These are phyloP conservation scores for Stomorhina lunata DNA, from an alignment of 2,888 invertebrate genomes.

Conservation along the genomic window DNA sequence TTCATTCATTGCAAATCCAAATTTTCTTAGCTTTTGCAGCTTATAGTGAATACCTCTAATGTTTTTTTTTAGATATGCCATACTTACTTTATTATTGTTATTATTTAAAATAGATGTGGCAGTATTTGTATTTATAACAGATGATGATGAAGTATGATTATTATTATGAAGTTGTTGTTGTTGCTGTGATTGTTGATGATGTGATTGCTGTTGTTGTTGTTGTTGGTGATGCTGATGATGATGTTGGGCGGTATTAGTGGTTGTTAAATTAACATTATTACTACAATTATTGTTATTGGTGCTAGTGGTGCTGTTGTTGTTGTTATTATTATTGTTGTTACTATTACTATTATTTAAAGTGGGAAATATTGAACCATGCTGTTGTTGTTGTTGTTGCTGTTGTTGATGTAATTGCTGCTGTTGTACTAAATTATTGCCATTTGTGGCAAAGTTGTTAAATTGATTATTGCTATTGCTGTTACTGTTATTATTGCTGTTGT, in stretches of 20 bases:
- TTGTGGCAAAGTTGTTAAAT: slow-evolving; percentile 55
- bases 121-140: slow-evolving; percentile 44
- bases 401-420: slow-evolving; percentile 61
- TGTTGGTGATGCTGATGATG: slow-evolving; percentile 57
- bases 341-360: slow-evolving; percentile 61
- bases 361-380: slow-evolving; percentile 66
- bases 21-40: background rate
- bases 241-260: slow-evolving; percentile 49
- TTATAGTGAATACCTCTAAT: slow-evolving; percentile 17
- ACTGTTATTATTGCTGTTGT: slow-evolving; percentile 42
- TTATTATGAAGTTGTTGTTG: slow-evolving; percentile 38
- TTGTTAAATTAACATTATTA: slow-evolving; percentile 58
- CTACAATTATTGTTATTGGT: slow-evolving; percentile 52
- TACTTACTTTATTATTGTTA: slow-evolving; percentile 56
- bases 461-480: slow-evolving; percentile 49
- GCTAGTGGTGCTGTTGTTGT: slow-evolving; percentile 23
- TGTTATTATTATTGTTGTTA: slow-evolving; percentile 52
- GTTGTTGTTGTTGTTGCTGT: slow-evolving; percentile 28
- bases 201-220: slow-evolving; percentile 50
- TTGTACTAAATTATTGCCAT: slow-evolving; percentile 61
- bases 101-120: slow-evolving; percentile 54
- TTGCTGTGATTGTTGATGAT: slow-evolving; percentile 46
- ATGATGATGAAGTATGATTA: slow-evolving; percentile 54
- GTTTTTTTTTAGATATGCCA: too few relatives aligned
- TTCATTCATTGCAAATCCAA: too few relatives aligned